Conservation (phyloP, 2,797 vertebrate genomes). For the Neostethus bicornis region DNA sequence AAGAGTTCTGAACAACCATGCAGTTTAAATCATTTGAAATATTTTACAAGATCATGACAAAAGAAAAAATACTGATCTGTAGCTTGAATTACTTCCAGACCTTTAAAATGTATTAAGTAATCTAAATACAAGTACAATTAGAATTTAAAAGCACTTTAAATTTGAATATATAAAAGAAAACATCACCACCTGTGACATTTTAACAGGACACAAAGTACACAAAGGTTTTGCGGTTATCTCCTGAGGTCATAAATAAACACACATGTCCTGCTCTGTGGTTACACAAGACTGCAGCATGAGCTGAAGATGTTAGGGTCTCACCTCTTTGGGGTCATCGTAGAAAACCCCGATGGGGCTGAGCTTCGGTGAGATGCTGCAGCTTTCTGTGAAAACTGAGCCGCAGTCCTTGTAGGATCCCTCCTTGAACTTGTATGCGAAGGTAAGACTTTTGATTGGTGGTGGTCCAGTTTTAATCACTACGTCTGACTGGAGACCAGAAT, state of each 20-base stretch:
- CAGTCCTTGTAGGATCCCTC: conserved; percentile 86
- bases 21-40: background rate
- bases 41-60: too few species aligned
- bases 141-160: conserved; percentile 11
- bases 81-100: too few species aligned
- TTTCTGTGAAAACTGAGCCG: conserved; percentile 86
- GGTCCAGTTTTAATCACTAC: conserved; percentile 89
- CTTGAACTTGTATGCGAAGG: conserved; percentile 92
- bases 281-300: background rate
- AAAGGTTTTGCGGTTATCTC: conserved; percentile 26
- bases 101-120: too few species aligned
- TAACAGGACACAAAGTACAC: conserved; percentile 47
- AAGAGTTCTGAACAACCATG: too few species aligned
- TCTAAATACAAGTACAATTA: background rate
- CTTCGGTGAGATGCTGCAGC: conserved; percentile 88
- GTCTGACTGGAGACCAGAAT: conserved; percentile 87
- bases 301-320: conserved; percentile 40
- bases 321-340: conserved; percentile 90
- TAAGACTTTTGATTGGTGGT: conserved; percentile 85
- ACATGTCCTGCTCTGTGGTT: background rate
- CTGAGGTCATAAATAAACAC: conserved; percentile 27
- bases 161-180: conserved; percentile 29
- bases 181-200: conserved; percentile 20
- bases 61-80: too few species aligned
- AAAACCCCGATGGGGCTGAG: conserved; percentile 87